phyloP scores from a whole-genome alignment of 2,888 invertebrate species.

The Apodemia duryi region DNA sequence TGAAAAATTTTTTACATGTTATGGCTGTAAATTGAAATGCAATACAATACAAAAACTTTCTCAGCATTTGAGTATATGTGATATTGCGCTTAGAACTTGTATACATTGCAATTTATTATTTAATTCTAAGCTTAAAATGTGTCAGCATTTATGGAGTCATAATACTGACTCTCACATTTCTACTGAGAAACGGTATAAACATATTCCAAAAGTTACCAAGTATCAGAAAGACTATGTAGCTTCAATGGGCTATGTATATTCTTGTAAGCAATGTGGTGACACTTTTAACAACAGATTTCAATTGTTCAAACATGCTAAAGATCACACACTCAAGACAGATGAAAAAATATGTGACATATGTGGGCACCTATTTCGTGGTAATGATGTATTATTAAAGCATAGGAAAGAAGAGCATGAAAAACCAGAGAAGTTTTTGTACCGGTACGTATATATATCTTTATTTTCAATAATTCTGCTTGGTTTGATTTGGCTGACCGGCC shows the following conservation, averaged over 20 bases:
- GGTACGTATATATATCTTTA: conserved; percentile 37
- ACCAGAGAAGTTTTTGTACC: conserved; percentile 44
- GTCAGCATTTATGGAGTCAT: conserved; percentile 54
- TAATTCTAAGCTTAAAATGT: conserved; percentile 62
- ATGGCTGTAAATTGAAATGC: conserved; percentile 57
- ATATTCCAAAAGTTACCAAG: conserved; percentile 40
- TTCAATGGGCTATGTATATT: conserved; percentile 46
- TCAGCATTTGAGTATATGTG: conserved; percentile 62
- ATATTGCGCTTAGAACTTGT: conserved; percentile 56
- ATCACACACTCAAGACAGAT: conserved; percentile 53
- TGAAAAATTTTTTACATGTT: conserved; percentile 50
- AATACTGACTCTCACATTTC: conserved; percentile 44
- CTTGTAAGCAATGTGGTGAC: conserved; percentile 63
- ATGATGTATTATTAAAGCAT: conserved; percentile 52
- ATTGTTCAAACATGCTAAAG: conserved; percentile 59
- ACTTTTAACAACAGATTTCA: conserved; percentile 55
- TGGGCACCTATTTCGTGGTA: conserved; percentile 50
- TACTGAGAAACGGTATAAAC: conserved; percentile 33
- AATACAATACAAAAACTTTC: conserved; percentile 53
- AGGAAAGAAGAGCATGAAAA: conserved; percentile 51
- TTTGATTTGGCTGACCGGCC: too few relatives aligned
- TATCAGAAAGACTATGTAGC: conserved; percentile 52
- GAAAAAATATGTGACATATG: conserved; percentile 60
- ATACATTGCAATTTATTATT: conserved; percentile 55
- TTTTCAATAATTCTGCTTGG: too few relatives aligned